Base-by-base conservation (phyloP, 2,888 invertebrate species). In the Apodemia hepburni region DNA sequence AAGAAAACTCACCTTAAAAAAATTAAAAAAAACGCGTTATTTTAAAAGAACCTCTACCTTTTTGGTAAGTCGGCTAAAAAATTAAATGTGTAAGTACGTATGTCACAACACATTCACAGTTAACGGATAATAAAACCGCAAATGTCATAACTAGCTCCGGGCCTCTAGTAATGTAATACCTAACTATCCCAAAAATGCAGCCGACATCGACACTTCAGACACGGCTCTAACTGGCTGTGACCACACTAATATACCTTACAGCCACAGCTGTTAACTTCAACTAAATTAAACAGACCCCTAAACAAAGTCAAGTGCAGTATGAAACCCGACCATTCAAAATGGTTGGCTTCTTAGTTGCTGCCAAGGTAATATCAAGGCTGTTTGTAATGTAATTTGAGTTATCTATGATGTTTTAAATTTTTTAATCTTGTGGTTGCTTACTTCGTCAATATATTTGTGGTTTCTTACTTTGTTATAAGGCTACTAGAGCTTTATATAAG, bases 141-240 rank as follows among this genome's bases (percentile, higher is more conserved):
- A 76, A 75, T 71, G 67, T 70, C 68, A 69, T 68, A 67, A 68
- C 65, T 64, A 66, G 58, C 64, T 60, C 62, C 38, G 64, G 72
- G 69, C 71, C 69, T 42, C 71, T 68, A 70, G 77, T 75, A 78
- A 79, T 70, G 67, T 71, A 70, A 79, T 72, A 77, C 80, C 72
- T 63, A 80, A 79, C 74, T 73, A 86, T 85, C 78, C 82, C 76
- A 84, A 85, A 85, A 80, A 86, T 85, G 86, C 75, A 70, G 82
- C 71, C 73, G 75, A 78, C 84, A 78, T 67, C 64, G 72, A 83
- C 75, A 77, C 80, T 29, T 62, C 22, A 68, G 42, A 47, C 47
- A 47, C 47, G 68, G 64, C 69, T 73, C 75, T 78, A 82, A 84
- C 86, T 79, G 80, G 84, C 80, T 77, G 71, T 62, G 61, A 83